These are phyloP conservation scores for Dynastes hyllus DNA, from an alignment of 2,888 invertebrate genomes.

Conservation along the genomic window DNA sequence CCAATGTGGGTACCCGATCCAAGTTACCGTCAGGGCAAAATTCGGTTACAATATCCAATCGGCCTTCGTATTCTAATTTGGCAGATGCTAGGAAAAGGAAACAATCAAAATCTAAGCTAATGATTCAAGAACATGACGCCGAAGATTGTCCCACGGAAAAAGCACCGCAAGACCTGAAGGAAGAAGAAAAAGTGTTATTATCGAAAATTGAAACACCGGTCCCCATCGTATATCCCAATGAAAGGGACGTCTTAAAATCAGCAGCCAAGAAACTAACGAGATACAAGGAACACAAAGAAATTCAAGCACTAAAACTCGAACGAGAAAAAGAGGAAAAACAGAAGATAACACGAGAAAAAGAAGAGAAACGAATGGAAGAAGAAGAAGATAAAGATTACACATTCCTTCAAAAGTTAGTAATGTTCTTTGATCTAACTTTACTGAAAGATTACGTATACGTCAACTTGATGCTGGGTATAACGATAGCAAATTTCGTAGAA, in stretches of 20 bases:
- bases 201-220: constrained; percentile 31
- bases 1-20: constrained; percentile 68
- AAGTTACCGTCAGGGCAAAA: constrained; percentile 58
- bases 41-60: constrained; percentile 70
- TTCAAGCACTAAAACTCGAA: constrained; percentile 37
- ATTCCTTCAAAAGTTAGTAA: constrained; percentile 74
- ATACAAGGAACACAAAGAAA: constrained; percentile 64
- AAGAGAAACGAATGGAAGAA: constrained; percentile 49
- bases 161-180: constrained; percentile 69
- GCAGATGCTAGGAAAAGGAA: constrained; percentile 60
- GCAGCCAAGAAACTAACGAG: constrained; percentile 74
- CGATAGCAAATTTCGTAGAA: constrained; percentile 82
- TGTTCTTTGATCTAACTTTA: constrained; percentile 82
- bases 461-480: constrained; percentile 82
- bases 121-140: constrained; percentile 60
- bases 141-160: constrained; percentile 67
- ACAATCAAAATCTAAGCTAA: constrained; percentile 58
- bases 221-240: constrained; percentile 61
- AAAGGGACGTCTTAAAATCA: constrained; percentile 75
- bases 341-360: constrained; percentile 31
- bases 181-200: constrained; percentile 72
- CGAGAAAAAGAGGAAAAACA: constrained; percentile 49
- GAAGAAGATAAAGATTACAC: constrained; percentile 66
- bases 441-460: constrained; percentile 80
- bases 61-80: constrained; percentile 63